Evolutionary conservation across 1,140 invertebrate genomes (phyloP).

Genomic region (Ephestia elutella): DNA sequence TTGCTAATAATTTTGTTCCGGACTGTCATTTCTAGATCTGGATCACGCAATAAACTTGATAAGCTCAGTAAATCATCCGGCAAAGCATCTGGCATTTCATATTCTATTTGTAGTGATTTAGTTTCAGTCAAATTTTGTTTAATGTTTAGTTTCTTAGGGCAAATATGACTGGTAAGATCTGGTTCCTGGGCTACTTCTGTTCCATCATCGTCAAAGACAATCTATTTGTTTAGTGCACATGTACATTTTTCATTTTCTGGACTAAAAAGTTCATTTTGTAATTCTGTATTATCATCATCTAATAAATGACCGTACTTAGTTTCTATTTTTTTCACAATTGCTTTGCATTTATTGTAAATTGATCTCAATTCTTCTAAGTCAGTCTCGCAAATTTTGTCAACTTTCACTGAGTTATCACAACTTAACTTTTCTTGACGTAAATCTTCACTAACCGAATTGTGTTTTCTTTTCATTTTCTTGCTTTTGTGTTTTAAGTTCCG

Average conservation of each 20-base stretch:
- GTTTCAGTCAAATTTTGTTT: conserved; percentile 13
- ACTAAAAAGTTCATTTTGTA: not conserved
- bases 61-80: conserved; percentile 42
- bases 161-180: conserved; percentile 39
- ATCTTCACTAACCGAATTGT: not conserved
- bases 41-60: conserved; percentile 34
- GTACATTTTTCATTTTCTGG: conserved; percentile 31
- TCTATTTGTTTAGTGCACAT: conserved; percentile 46
- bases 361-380: conserved; percentile 47
- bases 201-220: conserved; percentile 56
- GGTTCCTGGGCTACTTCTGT: conserved; percentile 28
- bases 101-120: conserved; percentile 32
- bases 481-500: not conserved
- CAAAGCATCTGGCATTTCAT: conserved; percentile 30
- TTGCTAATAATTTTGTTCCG: conserved; percentile 48
- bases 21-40: conserved; percentile 24
- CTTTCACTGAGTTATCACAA: not conserved
- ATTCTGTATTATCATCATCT: conserved; percentile 21
- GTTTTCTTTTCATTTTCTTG: not conserved
- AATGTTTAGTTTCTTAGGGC: conserved; percentile 29
- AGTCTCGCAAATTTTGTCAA: conserved; percentile 12
- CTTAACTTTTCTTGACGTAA: not conserved
- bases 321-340: conserved; percentile 53
- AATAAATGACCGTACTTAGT: conserved; percentile 59
- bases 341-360: conserved; percentile 52